Evolutionary conservation across 1,140 invertebrate species (phyloP).

Genomic region (Caenorhabditis briggsae): DNA sequence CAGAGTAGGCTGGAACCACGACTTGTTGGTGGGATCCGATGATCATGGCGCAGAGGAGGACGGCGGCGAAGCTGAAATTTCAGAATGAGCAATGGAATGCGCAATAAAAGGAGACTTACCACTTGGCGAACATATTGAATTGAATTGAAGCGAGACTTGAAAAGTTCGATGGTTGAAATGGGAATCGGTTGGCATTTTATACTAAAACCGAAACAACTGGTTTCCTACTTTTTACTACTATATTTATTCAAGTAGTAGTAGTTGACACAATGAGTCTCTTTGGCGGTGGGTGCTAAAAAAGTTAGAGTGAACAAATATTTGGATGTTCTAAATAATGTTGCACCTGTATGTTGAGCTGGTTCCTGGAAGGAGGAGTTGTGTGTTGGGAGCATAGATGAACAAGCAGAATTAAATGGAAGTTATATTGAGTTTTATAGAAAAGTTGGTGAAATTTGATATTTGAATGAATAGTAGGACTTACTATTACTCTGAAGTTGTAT

Average conservation of each 20-base stretch:
- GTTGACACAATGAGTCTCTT: constrained; percentile 45
- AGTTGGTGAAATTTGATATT: no score
- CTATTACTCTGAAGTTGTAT: no score
- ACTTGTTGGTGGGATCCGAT: constrained; percentile 27
- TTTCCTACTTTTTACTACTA: constrained; percentile 9
- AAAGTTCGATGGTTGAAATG: not conserved
- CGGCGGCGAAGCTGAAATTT: constrained; percentile 35
- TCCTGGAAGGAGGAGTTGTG: not conserved
- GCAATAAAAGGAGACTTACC: not conserved
- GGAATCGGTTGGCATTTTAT: not conserved
- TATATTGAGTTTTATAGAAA: no score
- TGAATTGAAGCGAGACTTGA: constrained; percentile 39
- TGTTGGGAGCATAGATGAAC: not conserved
- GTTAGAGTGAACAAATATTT: not conserved
- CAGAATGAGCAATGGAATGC: not conserved
- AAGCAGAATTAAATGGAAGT: not conserved
- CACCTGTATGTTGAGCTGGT: not conserved
- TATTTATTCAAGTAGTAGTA: constrained; percentile 53
- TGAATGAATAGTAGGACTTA: no score
- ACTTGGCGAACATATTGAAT: constrained; percentile 49
- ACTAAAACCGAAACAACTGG: not conserved
- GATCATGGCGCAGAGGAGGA: constrained; percentile 47
- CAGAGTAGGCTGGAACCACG: constrained; percentile 36
- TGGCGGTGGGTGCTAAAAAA: constrained; percentile 30
- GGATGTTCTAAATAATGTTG: constrained; percentile 2